phyloP scores from a whole-genome alignment of 2,888 invertebrate genomes.

The Lagria hirta region DNA sequence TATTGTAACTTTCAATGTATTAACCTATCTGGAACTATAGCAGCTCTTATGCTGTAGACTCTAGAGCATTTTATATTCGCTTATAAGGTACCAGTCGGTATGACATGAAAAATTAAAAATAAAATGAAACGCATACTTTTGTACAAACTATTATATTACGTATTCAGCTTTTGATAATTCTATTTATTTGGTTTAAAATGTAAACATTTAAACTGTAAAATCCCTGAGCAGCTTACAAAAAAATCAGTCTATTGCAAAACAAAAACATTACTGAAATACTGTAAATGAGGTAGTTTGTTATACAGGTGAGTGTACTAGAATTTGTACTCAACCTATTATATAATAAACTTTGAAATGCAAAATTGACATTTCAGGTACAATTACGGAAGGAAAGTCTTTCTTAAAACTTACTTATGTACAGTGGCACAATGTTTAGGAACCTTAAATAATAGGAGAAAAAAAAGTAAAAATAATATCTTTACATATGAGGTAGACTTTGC shows the following conservation, averaged over 20 bases:
- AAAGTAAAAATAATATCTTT: conserved; percentile 38
- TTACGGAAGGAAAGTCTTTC: conserved; percentile 31
- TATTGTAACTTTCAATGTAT: no score
- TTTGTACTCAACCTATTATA: conserved; percentile 12
- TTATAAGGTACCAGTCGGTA: no score
- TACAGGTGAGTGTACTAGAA: conserved; percentile 16
- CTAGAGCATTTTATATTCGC: no score
- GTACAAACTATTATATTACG: conserved; percentile 43
- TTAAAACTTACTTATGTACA: conserved; percentile 32
- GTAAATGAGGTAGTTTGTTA: conserved; percentile 22
- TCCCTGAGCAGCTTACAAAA: conserved; percentile 46
- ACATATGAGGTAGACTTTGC: conserved; percentile 42
- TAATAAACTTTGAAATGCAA: conserved; percentile 23
- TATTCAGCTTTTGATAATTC: conserved; percentile 38
- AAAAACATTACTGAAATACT: conserved; percentile 30
- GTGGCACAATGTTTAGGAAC: conserved; percentile 44
- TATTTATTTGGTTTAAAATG: conserved; percentile 41
- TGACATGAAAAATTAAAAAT: no score
- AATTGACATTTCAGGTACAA: conserved; percentile 42
- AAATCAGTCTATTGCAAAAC: conserved; percentile 46
- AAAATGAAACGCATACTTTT: conserved; percentile 15
- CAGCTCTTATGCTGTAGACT: no score
- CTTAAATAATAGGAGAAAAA: conserved; percentile 31
- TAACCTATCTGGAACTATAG: no score
- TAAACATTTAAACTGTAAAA: conserved; percentile 36